Conservation (phyloP, 1,140 invertebrate genomes). For the Dermatophagoides farinae region DNA sequence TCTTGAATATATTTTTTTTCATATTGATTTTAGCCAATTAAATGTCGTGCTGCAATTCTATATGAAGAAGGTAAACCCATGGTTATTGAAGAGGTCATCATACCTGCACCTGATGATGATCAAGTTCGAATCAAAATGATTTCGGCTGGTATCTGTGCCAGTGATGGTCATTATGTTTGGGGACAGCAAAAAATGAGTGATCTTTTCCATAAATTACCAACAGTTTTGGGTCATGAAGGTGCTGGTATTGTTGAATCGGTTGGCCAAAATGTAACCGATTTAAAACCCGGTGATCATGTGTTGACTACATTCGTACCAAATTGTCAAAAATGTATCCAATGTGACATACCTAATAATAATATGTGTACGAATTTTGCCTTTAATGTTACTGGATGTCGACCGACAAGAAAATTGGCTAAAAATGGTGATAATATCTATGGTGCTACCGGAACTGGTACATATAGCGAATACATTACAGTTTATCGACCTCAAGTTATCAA, state of each 20-base stretch:
- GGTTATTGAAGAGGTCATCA: conserved; percentile 31
- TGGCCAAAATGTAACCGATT: neutral
- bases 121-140: conserved; percentile 30
- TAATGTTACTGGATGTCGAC: conserved; percentile 31
- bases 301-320: conserved; percentile 85
- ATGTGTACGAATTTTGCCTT: conserved; percentile 35
- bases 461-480: neutral
- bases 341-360: neutral
- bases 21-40: conserved; percentile 8
- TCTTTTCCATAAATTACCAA: neutral
- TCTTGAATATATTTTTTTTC: no score
- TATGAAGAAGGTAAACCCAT: conserved; percentile 24
- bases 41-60: conserved; percentile 17
- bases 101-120: conserved; percentile 30
- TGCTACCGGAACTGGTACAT: neutral
- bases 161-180: conserved; percentile 12
- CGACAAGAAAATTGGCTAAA: conserved; percentile 30
- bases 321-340: conserved; percentile 75
- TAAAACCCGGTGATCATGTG: conserved; percentile 49
- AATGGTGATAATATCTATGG: neutral
- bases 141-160: conserved; percentile 17
- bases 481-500: neutral
- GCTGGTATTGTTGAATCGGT: conserved; percentile 4
- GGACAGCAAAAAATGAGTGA: conserved; percentile 24
- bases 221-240: neutral